Base-by-base conservation (phyloP, 2,113 vertebrate species). In the Podarcis muralis region DNA sequence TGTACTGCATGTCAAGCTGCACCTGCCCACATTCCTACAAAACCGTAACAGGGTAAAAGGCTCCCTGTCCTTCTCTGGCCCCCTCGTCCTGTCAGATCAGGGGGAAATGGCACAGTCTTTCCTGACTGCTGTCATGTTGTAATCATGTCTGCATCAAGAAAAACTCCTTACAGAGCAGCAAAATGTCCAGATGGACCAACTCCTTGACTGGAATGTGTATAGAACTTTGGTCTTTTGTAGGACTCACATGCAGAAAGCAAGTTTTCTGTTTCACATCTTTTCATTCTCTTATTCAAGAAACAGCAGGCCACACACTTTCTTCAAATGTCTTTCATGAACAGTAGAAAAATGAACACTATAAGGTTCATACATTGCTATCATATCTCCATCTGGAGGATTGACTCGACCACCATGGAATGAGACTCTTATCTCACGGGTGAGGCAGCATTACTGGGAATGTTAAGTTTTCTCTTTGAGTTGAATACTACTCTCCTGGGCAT, bases 201-300 rank as follows among this genome's bases (percentile, higher is more conserved):
- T 22, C 66, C 18, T 69, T 13, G 66, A 57, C 23, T 59, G 53
- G 57, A 77, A 53, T 72, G 43, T 40, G 37, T 2, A 59, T 43
- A 13, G 18, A 74, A 32, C 37, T 3, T 22, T 32, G 12, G 18
- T 30, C 9, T 35, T 65, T 76, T 75, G 32, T 27, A 74, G 43
- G 79, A 27, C 27, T 82, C 79, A 43, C 11, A 62, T 43, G 40
- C 30, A 68, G 71, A 35, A 77, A 25, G 71, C 27, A 16, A 66
- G 57, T 32, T 75, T 72, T 82, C 57, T 81, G 66, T 83, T 88
- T 83, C 78, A 76, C 71, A 88, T 65, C 27, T 76, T 76, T 76
- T 77, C 32, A 2, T 27, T 27, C 2, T 81, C 59, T 87, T 81
- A 32, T 5, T 74, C 18, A 62, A 74, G 71, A 83, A 77, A 66